phyloP scores from a whole-genome alignment of 2,888 invertebrate genomes.

The Diogma glabrata region DNA sequence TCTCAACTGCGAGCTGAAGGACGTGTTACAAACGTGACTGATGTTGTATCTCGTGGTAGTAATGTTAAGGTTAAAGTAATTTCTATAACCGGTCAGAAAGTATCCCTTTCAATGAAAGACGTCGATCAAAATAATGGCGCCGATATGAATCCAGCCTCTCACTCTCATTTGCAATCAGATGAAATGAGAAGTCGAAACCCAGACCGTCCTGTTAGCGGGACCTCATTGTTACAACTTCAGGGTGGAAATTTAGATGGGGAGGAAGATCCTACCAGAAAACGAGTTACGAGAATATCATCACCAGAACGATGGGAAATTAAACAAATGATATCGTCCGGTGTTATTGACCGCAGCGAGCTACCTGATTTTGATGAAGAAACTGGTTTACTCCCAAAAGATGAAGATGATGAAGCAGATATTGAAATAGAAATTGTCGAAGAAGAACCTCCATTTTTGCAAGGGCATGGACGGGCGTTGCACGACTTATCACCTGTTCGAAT shows the following conservation, averaged over 20 bases:
- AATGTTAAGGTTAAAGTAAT: slow-evolving; percentile 87
- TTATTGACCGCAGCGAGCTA: slow-evolving; percentile 82
- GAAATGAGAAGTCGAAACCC: slow-evolving; percentile 66
- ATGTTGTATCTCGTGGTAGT: slow-evolving; percentile 83
- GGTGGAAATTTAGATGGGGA: slow-evolving; percentile 53
- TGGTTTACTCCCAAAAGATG: slow-evolving; percentile 81
- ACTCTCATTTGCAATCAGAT: slow-evolving; percentile 49
- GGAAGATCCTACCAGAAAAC: slow-evolving; percentile 68
- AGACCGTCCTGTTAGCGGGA: slow-evolving; percentile 66
- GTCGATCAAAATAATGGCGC: slow-evolving; percentile 91
- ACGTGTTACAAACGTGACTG: slow-evolving; percentile 84
- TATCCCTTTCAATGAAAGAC: slow-evolving; percentile 94
- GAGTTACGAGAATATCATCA: slow-evolving; percentile 85
- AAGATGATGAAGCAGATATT: slow-evolving; percentile 91
- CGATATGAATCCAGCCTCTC: slow-evolving; percentile 81
- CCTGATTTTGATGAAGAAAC: slow-evolving; percentile 98
- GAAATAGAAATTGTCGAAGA: slow-evolving; percentile 98
- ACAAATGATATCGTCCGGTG: slow-evolving; percentile 90
- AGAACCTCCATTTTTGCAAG: slow-evolving; percentile 91
- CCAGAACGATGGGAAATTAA: slow-evolving; percentile 98
- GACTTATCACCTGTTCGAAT: slow-evolving; percentile 91
- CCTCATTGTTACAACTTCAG: slow-evolving; percentile 43
- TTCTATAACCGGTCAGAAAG: slow-evolving; percentile 87
- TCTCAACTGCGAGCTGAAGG: slow-evolving; percentile 89
- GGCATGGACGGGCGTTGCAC: slow-evolving; percentile 82